Conservation (phyloP, 2,113 vertebrate genomes). For the Carollia perspicillata region DNA sequence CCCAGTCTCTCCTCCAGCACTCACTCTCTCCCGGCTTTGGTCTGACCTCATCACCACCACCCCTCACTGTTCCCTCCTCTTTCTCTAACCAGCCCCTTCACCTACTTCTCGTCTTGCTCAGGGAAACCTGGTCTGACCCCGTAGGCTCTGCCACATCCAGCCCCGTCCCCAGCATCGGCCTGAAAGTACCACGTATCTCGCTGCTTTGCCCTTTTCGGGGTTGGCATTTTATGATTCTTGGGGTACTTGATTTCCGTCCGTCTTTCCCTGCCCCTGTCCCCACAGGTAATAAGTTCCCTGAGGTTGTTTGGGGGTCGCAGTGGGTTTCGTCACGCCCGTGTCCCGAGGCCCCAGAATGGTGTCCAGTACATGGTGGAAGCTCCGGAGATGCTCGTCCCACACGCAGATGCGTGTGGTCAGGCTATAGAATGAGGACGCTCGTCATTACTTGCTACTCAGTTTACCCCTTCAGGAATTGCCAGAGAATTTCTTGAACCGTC, state of each 20-base stretch:
- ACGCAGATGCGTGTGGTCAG: background rate
- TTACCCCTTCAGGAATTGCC: background rate
- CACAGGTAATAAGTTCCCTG: background rate
- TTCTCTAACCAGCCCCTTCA: background rate
- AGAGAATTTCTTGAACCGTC: background rate
- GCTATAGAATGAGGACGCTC: fast-evolving
- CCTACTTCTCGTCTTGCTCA: background rate
- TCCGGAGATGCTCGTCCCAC: background rate
- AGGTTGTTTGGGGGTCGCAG: fast-evolving
- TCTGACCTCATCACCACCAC: too few species aligned
- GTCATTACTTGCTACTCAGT: background rate
- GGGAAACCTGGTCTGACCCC: too few species aligned
- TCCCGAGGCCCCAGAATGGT: background rate
- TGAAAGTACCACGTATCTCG: fast-evolving
- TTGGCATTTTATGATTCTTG: background rate
- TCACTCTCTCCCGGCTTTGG: background rate
- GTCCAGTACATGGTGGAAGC: background rate
- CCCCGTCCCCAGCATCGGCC: background rate
- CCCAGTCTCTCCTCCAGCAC: fast-evolving
- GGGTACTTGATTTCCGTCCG: background rate
- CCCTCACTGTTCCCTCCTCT: too few species aligned
- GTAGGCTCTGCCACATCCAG: background rate
- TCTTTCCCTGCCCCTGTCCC: background rate
- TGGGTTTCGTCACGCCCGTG: fast-evolving
- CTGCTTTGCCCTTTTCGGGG: background rate